Evolutionary conservation across 30 jellyfish, hydroid and myxozoan species (phyloP), one percentile per base, ranked within the genome.

Genomic region (Aurelia sp.): DNA sequence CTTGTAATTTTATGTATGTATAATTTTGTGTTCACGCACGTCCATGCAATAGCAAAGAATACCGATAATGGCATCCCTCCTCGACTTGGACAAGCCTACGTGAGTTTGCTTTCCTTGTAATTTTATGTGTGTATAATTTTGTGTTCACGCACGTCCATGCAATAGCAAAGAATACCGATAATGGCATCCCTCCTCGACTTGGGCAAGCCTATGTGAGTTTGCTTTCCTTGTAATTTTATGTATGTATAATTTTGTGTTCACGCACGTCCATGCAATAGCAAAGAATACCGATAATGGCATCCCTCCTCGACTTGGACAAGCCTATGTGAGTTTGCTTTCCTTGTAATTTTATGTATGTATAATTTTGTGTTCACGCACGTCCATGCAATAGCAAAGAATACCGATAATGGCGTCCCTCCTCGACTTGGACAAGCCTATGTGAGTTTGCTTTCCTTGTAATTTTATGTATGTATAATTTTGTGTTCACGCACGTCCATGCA

Each of bases 41-140:
- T 38, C 50, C 3, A n/a, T n/a, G n/a, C n/a, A n/a, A n/a, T n/a
- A n/a, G n/a, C n/a, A n/a, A n/a, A n/a, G n/a, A n/a, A n/a, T n/a
- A n/a, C n/a, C n/a, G 98, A 93, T 66, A 85, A 79, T 78, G 98
- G 91, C 27, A 19, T 63, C n/a, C 96, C 97, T 13, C 96, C 96
- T 66, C 68, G 96, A 27, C 91, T 87, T 60, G 96, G 96, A 19
- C 96, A 87, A 76, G 96, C 96, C 0, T 78, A 63, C 27, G 96
- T 87, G 44, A 87, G 90, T 35, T 17, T 8, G 16, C 27, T 38
- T 47, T 19, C 80, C 40, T 8, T 20, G 15, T 27, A 20, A 11
- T 3, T 20, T 68, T 68, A 22, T 19, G 27, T 68, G 9, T 16
- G 50, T 38, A 27, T 27, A 27, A 27, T 27, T 0, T 27, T 27